Conservation (phyloP, 2,113 vertebrate genomes). For the Carlito syrichta region DNA sequence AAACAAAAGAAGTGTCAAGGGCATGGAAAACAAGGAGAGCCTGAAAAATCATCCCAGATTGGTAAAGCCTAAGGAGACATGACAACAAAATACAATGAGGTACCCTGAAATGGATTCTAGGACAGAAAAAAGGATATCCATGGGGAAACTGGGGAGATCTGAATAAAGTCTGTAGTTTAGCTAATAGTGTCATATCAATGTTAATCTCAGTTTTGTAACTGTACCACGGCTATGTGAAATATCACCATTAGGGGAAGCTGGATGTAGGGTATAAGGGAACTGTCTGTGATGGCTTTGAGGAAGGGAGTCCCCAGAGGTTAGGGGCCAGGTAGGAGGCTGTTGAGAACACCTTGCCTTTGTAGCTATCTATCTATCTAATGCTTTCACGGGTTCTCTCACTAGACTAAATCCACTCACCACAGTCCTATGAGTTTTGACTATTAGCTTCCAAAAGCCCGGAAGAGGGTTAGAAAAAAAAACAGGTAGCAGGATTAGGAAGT, state of each 20-base stretch:
- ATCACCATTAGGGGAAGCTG: background rate
- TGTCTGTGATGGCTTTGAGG: background rate
- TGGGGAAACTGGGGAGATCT: background rate
- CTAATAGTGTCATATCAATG: background rate
- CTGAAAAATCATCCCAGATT: background rate
- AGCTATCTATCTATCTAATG: background rate
- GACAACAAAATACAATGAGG: rapidly evolving
- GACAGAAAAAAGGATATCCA: background rate
- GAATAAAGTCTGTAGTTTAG: background rate
- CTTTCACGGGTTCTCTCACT: background rate
- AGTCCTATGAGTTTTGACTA: background rate
- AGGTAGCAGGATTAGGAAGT: background rate
- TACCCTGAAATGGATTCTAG: background rate
- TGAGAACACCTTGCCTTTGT: background rate
- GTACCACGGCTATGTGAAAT: background rate
- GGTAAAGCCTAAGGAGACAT: background rate
- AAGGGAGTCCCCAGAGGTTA: background rate
- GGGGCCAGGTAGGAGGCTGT: background rate
- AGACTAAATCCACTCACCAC: background rate
- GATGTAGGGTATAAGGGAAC: background rate
- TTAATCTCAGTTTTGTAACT: background rate
- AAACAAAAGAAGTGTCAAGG: no score
- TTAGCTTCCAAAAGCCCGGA: background rate
- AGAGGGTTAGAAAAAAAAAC: background rate
- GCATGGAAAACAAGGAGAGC: background rate